Base-by-base conservation (phyloP, 2,797 vertebrate genomes). In the Typhlichthys subterraneus region DNA sequence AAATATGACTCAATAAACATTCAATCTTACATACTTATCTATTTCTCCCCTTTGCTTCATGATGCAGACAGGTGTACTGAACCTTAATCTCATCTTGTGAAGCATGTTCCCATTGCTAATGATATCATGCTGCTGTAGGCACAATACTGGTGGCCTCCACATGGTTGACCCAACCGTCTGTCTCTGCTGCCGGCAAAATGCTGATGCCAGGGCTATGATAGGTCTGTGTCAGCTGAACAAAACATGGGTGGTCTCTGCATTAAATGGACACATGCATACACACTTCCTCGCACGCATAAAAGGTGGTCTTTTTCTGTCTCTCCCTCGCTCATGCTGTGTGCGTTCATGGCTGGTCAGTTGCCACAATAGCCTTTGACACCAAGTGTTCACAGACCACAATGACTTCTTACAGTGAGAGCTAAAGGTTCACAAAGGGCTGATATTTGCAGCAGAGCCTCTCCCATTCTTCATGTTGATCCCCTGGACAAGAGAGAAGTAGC, bases 171-270 rank as follows among this genome's bases (percentile, higher is more conserved):
- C 57, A 67, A 53, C 67, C 66, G 76, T 77, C 80, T 69, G 72
- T 81, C 74, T 11, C 55, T 77, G 58, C 69, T 67, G 82, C 59
- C 59, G 69, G 71, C 80, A 90, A 90, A 93, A 72, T 92, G 93
- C 92, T 94, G 91, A 93, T 85, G 66, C 70, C 76, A 76, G 70
- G 65, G 72, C 70, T 81, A 74, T 82, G 79, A 92, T 90, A 87
- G 77, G 70, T 80, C 81, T 70, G 73, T 55, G 68, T 91, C 80
- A 72, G 90, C 91, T 83, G 69, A 88, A 90, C 84, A 88, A 74
- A 86, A 83, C 72, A 77, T 65, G 65, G 67, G 56, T 63, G 72
- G 64, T 57, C 67, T 38, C 42, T 58, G 45, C 67, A 47, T 56
- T 67, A 23, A 14, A 23, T 15, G 19, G 38, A 11, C 33, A 45